A percentile compares a stretch with the other conserved stretches of the same genome.
phyloP scores from a whole-genome alignment of 2,797 vertebrate genomes.

The Glossophaga mutica region DNA sequence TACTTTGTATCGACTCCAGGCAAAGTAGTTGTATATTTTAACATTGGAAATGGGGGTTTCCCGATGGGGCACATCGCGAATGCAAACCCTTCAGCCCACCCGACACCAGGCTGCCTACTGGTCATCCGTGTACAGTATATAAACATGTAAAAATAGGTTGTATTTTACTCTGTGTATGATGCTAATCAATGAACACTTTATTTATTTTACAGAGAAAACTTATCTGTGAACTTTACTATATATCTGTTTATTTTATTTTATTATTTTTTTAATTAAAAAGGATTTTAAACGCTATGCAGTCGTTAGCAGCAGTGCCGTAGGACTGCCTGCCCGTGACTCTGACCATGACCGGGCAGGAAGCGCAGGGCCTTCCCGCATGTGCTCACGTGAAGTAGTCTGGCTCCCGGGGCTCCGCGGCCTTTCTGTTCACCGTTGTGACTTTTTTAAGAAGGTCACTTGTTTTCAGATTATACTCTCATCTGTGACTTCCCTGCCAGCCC shows the following conservation, averaged over 20 bases:
- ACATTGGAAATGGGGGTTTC: slow-evolving; percentile 79
- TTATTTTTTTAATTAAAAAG: slow-evolving; percentile 80
- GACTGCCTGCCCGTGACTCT: slow-evolving; percentile 67
- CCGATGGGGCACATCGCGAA: slow-evolving; percentile 71
- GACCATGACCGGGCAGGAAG: slow-evolving; percentile 65
- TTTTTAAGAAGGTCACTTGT: slow-evolving; percentile 71
- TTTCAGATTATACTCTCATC: slow-evolving; percentile 70
- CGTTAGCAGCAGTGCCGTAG: slow-evolving; percentile 67
- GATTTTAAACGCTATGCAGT: slow-evolving; percentile 84
- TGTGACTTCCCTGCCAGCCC: slow-evolving; percentile 68
- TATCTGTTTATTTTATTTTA: slow-evolving; percentile 83
- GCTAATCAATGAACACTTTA: slow-evolving; percentile 85
- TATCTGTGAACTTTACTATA: slow-evolving; percentile 85
- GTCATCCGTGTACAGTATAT: slow-evolving; percentile 81
- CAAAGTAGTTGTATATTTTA: slow-evolving; percentile 85
- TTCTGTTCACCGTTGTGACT: slow-evolving; percentile 69
- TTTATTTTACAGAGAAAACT: slow-evolving; percentile 86
- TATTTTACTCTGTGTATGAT: slow-evolving; percentile 87
- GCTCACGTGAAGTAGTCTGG: slow-evolving; percentile 76
- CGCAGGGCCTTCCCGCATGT: slow-evolving; percentile 77
- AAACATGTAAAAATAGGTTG: slow-evolving; percentile 86
- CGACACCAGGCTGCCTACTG: slow-evolving; percentile 74
- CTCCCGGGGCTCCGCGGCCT: slow-evolving; percentile 60
- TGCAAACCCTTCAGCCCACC: slow-evolving; percentile 76
- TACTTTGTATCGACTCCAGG: slow-evolving; percentile 83